A percentile compares a stretch with the other conserved stretches of the same genome.
phyloP scores from a whole-genome alignment of 2,888 invertebrate genomes.

The Lepidonotus clava region DNA sequence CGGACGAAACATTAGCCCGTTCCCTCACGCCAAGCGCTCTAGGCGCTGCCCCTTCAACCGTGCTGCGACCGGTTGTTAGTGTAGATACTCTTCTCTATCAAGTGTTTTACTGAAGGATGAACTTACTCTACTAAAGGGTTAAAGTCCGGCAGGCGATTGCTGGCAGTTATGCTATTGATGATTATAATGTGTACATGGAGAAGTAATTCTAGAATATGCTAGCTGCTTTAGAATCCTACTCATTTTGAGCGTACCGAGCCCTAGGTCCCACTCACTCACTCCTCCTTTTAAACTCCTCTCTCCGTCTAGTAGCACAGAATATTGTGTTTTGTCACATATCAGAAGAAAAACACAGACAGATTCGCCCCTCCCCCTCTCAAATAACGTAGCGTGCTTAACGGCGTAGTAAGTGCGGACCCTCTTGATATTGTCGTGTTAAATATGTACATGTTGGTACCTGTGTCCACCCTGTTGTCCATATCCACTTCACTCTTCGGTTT shows the following conservation, averaged over 20 bases:
- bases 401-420: neutral
- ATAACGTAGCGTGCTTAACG: constrained; percentile 12
- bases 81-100: constrained; percentile 39
- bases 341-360: neutral
- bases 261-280: neutral
- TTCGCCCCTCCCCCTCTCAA: neutral
- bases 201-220: constrained; percentile 36
- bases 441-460: constrained; percentile 21
- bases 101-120: constrained; percentile 13
- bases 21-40: neutral
- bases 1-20: neutral
- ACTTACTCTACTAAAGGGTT: constrained; percentile 6
- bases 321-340: constrained; percentile 24
- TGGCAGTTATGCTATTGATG: constrained; percentile 31
- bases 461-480: neutral
- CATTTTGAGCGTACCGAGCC: constrained; percentile 18
- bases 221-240: constrained; percentile 40
- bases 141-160: neutral
- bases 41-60: neutral
- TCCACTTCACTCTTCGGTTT: constrained; percentile 4
- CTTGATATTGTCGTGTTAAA: constrained; percentile 17
- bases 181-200: constrained; percentile 39
- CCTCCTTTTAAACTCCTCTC: neutral
- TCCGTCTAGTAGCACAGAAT: neutral
- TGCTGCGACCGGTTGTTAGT: neutral